phyloP scores from a whole-genome alignment of 2,797 vertebrate genomes.

The Mus spretus region DNA sequence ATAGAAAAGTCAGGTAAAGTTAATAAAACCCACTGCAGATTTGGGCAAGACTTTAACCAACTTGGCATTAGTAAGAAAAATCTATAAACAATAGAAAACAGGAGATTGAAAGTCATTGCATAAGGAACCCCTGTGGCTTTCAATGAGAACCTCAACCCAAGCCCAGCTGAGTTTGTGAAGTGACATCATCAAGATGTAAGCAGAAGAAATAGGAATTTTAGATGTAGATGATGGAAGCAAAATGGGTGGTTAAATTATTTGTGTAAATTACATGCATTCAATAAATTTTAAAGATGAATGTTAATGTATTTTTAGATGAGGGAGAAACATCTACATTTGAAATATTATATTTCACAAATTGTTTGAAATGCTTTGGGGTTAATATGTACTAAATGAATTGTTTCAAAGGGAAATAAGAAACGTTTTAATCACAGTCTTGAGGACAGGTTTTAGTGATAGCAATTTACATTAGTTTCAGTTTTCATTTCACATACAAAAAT shows the following conservation, averaged over 20 bases:
- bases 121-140: neutral
- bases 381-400: neutral
- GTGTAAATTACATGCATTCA: neutral
- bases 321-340: neutral
- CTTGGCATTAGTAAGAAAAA: neutral
- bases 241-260: neutral
- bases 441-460: neutral
- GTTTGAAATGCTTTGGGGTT: slow-evolving; percentile 36
- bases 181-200: neutral
- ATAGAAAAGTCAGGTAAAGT: neutral
- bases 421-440: slow-evolving; percentile 14
- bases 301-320: slow-evolving; percentile 23
- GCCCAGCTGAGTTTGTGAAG: neutral
- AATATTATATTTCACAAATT: slow-evolving; percentile 35
- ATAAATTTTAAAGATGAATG: slow-evolving; percentile 24
- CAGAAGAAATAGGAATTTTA: neutral
- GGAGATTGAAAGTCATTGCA: neutral
- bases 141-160: neutral
- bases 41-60: slow-evolving; percentile 23
- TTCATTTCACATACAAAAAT: slow-evolving; percentile 32
- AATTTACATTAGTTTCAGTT: slow-evolving; percentile 33
- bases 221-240: neutral
- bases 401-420: slow-evolving; percentile 55
- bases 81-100: neutral
- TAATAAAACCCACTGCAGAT: neutral